A percentile compares a stretch with the other conserved stretches of the same genome.
phyloP scores from a whole-genome alignment of 1,140 invertebrate species.

The Orius laevigatus region DNA sequence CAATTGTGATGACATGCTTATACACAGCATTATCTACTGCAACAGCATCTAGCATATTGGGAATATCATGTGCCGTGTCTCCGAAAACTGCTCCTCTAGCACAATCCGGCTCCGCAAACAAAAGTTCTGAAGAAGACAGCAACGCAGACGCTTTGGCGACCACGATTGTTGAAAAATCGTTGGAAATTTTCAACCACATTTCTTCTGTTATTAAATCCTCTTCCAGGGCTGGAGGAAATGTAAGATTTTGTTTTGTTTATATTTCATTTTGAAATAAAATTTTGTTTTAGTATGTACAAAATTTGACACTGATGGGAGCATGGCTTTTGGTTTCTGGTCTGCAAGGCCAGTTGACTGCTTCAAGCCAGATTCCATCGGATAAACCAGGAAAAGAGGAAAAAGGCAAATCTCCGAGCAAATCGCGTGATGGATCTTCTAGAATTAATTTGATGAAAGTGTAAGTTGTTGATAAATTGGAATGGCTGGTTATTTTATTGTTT shows the following conservation, averaged over 20 bases:
- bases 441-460: constrained; percentile 55
- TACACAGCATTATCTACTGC: constrained; percentile 57
- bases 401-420: constrained; percentile 46
- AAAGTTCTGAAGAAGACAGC: constrained; percentile 35
- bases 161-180: constrained; percentile 48
- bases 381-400: constrained; percentile 41
- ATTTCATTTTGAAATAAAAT: not conserved
- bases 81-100: constrained; percentile 27
- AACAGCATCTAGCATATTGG: constrained; percentile 45
- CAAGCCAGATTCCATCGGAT: constrained; percentile 33
- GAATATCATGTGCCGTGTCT: constrained; percentile 41
- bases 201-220: constrained; percentile 65
- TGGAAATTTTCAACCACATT: constrained; percentile 69
- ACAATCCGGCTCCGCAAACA: constrained; percentile 1
- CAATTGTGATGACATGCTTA: constrained; percentile 61
- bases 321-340: constrained; percentile 75
- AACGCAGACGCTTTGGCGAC: constrained; percentile 51
- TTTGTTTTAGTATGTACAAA: constrained; percentile 43
- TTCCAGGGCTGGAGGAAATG: constrained; percentile 70
- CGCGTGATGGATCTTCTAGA: constrained; percentile 34
- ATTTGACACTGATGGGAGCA: constrained; percentile 69
- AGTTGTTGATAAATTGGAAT: constrained; percentile 21
- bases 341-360: constrained; percentile 47
- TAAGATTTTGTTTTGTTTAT: constrained; percentile 31
- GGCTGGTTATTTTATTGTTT: constrained; percentile 7